Conservation (phyloP, 2,797 vertebrate species). For the Bovichtus variegatus region DNA sequence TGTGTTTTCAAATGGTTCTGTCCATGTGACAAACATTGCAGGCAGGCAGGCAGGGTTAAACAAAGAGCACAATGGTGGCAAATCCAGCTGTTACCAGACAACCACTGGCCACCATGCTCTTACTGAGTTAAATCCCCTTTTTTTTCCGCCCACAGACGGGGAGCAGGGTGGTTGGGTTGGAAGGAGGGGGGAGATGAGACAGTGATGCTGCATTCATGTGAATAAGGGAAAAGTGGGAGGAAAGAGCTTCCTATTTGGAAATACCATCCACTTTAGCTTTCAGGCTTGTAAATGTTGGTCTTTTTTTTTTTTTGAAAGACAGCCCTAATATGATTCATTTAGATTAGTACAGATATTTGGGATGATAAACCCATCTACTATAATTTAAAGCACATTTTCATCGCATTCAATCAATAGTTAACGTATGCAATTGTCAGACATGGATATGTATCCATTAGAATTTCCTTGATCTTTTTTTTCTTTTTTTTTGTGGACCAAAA, state of each 20-base stretch:
- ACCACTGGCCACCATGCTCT: constrained; percentile 70
- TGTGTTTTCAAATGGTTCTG: constrained; percentile 6
- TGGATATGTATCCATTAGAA: neutral
- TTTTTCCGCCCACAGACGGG: constrained; percentile 50
- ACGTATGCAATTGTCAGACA: neutral
- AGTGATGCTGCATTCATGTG: constrained; percentile 60
- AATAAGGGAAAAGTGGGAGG: constrained; percentile 26
- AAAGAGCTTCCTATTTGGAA: constrained; percentile 6
- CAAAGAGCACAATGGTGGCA: constrained; percentile 63
- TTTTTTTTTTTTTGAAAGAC: neutral
- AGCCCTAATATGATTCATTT: too few species aligned
- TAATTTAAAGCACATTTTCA: neutral
- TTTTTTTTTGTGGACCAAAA: neutral
- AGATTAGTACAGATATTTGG: neutral
- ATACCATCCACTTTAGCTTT: neutral
- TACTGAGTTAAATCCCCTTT: constrained; percentile 67
- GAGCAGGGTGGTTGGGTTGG: constrained; percentile 29
- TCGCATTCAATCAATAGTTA: neutral
- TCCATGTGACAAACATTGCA: neutral
- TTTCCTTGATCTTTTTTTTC: neutral
- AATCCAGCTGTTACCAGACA: constrained; percentile 72
- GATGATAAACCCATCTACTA: neutral
- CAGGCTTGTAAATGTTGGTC: neutral
- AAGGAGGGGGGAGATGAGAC: constrained; percentile 24
- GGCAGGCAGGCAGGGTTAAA: constrained; percentile 23